A percentile compares a stretch with the other conserved stretches of the same genome.
phyloP scores from a whole-genome alignment of 2,113 vertebrate species.

The Boleophthalmus pectinirostris region DNA sequence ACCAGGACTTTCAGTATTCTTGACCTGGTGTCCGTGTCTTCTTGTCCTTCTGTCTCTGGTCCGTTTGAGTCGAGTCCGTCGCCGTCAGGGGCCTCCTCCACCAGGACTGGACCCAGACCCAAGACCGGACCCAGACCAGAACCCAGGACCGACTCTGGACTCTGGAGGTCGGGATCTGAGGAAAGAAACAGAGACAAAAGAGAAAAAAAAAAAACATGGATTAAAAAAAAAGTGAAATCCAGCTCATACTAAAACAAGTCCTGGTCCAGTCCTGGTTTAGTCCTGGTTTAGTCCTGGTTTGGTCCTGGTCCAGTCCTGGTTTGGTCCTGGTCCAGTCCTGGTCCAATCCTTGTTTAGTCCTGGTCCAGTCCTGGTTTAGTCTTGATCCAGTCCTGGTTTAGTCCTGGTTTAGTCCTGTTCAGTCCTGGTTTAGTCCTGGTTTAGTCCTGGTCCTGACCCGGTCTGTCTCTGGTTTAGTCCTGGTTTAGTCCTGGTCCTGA shows the following conservation, averaged over 20 bases:
- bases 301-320: not conserved
- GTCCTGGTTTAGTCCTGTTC: not conserved
- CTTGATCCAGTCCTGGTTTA: not conserved
- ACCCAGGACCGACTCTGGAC: not conserved
- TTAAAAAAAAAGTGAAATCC: not conserved
- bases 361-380: not conserved
- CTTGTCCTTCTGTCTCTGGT: not conserved
- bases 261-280: not conserved
- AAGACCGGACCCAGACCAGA: not conserved
- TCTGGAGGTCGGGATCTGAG: not conserved
- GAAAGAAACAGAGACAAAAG: not conserved
- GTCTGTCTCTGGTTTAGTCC: not conserved
- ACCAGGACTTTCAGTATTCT: not conserved
- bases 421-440: not conserved
- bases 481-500: too few species aligned
- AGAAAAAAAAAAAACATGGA: not conserved
- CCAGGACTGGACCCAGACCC: not conserved
- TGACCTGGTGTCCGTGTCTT: not conserved
- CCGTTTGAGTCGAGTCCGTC: not conserved
- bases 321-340: not conserved
- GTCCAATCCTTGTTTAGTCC: conserved; percentile 8
- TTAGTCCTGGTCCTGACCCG: not conserved
- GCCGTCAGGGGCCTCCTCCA: not conserved
- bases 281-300: too few species aligned
- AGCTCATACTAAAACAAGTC: not conserved